Conservation (phyloP, 2,888 invertebrate genomes). For the Timema cristinae region DNA sequence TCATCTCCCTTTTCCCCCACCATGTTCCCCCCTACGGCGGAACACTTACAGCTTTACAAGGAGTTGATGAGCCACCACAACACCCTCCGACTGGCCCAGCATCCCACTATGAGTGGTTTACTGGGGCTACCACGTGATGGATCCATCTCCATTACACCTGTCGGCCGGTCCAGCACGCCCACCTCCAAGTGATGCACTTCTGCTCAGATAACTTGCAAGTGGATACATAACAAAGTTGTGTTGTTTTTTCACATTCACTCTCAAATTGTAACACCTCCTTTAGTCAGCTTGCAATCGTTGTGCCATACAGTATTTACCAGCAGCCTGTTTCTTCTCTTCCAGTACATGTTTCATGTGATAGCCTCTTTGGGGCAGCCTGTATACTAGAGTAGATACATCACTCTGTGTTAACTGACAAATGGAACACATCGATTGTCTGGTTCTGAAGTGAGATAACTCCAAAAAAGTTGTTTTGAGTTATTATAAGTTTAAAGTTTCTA, state of each 20-base stretch:
- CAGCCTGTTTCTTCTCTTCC: conserved; percentile 5
- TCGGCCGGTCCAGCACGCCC: conserved; percentile 42
- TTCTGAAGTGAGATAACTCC: too few relatives aligned
- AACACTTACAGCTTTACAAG: conserved; percentile 52
- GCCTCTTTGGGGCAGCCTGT: neutral
- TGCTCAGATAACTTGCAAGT: too few relatives aligned
- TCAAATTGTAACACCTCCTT: too few relatives aligned
- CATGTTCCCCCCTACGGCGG: conserved; percentile 47
- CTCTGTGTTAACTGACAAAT: too few relatives aligned
- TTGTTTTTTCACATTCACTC: too few relatives aligned
- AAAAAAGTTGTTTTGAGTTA: too few relatives aligned
- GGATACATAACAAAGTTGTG: too few relatives aligned
- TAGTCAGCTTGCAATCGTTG: conserved; percentile 10
- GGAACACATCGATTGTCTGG: too few relatives aligned
- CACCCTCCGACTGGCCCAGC: conserved; percentile 18
- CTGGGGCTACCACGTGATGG: conserved; percentile 41
- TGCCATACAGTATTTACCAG: conserved; percentile 28
- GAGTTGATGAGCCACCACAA: conserved; percentile 43
- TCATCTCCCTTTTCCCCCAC: conserved; percentile 38
- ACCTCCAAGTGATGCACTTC: conserved; percentile 42
- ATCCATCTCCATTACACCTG: conserved; percentile 45
- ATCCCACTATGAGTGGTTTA: conserved; percentile 26
- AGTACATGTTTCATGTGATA: conserved; percentile 22
- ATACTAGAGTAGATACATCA: too few relatives aligned
- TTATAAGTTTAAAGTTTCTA: too few relatives aligned